Base-by-base conservation (phyloP, 2,797 vertebrate species). In the Chloroceryle amazona region DNA sequence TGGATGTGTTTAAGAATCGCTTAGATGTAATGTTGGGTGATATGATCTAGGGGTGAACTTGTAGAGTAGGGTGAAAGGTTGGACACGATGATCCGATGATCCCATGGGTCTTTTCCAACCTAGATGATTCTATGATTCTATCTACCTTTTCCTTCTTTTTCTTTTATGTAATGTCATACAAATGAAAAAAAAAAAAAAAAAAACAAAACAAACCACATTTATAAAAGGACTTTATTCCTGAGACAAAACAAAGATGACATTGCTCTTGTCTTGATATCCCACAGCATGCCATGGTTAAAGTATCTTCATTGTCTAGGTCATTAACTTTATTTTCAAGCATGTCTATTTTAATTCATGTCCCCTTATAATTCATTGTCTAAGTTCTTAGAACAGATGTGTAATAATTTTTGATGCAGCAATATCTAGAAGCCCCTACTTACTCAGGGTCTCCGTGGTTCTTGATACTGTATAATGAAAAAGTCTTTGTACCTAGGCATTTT, bases 251-350 rank as follows among this genome's bases (percentile, higher is more conserved):
- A 65, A 70, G n/a, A 74, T 10, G 3, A 21, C 22, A 33, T 72
- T 71, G 21, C 23, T 23, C 41, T 82, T 85, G 55, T 76, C 35
- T 89, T 71, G 63, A n/a, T 90, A 91, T 52, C 20, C 60, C 13
- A 26, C 11, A 15, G 35, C 41, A 58, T 65, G 14, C 51, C 42
- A 31, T 37, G 12, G 29, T 67, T 82, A 68, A 81, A 82, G 39
- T 57, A 58, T 85, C 92, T 88, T 89, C 41, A 65, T 66, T 89
- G 71, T 74, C 78, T 92, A 74, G 71, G 37, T 74, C 37, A 86
- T 89, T 92, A 89, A 92, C 44, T 73, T 90, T 58, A 46, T 88
- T 93, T 94, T 81, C 61, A 87, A 47, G n/a, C 3, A 0, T 33
- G 22, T 70, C 57, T 78, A 4, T 86, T 93, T 90, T 90, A 86